Conservation (phyloP, 2,888 invertebrate genomes). For the Lepas anatifera region DNA sequence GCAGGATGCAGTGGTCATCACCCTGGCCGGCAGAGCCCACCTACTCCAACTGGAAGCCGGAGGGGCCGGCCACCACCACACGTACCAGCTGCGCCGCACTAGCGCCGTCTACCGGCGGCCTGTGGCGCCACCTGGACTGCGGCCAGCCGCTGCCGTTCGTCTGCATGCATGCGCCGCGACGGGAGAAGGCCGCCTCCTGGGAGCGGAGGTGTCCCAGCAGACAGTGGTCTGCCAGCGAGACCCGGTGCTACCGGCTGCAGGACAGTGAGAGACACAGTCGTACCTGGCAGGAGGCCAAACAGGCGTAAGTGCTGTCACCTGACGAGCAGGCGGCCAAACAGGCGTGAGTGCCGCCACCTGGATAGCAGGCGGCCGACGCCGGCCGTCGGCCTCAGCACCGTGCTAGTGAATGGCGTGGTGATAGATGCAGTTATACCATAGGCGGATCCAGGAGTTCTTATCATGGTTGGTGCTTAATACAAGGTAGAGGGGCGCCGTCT, state of each 20-base stretch:
- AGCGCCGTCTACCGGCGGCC: background rate
- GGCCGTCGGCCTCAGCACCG: no score
- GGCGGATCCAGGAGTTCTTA: no score
- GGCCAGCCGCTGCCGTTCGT: background rate
- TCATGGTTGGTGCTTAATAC: no score
- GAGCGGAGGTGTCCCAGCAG: background rate
- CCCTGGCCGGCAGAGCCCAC: background rate
- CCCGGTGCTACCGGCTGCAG: background rate
- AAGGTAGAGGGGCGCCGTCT: no score
- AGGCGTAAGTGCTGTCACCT: no score
- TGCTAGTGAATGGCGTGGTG: no score
- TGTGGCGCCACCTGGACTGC: background rate
- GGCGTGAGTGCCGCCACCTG: no score
- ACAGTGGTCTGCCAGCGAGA: background rate
- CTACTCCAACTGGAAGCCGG: background rate
- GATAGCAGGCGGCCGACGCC: background rate
- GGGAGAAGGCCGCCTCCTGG: no score
- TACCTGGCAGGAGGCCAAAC: slow-evolving; percentile 5
- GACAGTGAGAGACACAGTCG: background rate
- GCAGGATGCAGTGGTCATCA: background rate
- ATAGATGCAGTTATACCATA: no score
- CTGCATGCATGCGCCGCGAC: background rate
- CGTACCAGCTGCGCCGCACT: slow-evolving; percentile 1
- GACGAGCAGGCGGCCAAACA: background rate
- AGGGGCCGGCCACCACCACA: no score